Percentiles rank a stretch among this genome's conserved stretches.
Evolutionary conservation across 2,888 invertebrate genomes (phyloP).

Genomic region (Tetropium fuscum): DNA sequence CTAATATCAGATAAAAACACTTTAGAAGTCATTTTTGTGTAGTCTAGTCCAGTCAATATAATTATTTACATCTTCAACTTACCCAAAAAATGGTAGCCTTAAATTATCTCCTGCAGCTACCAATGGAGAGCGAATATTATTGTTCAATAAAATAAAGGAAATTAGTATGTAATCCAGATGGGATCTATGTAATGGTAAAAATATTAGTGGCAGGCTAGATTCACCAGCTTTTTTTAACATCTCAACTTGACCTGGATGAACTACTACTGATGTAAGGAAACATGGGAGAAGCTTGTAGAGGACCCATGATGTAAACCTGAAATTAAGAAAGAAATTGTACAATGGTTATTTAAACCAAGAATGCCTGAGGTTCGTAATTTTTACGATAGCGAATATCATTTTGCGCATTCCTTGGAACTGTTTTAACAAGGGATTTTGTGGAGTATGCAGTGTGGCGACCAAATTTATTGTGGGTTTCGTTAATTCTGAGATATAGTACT

Average conservation of each 20-base stretch:
- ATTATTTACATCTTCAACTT: too few relatives aligned
- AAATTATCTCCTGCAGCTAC: slow-evolving; percentile 97
- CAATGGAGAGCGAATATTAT: slow-evolving; percentile 86
- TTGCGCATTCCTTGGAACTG: too few relatives aligned
- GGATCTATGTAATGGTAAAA: slow-evolving; percentile 89
- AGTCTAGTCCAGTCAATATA: too few relatives aligned
- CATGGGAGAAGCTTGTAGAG: slow-evolving; percentile 87
- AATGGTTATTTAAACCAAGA: too few relatives aligned
- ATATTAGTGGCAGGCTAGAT: slow-evolving; percentile 79
- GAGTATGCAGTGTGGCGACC: too few relatives aligned
- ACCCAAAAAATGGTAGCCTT: slow-evolving; percentile 93
- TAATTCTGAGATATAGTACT: too few relatives aligned
- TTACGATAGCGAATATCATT: too few relatives aligned
- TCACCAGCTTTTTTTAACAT: slow-evolving; percentile 79
- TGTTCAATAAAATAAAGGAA: slow-evolving; percentile 88
- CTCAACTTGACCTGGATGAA: slow-evolving; percentile 86
- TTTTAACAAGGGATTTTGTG: too few relatives aligned
- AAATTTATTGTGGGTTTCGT: too few relatives aligned
- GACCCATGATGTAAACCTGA: slow-evolving; percentile 86
- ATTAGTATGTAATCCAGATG: slow-evolving; percentile 97
- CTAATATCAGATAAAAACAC: too few relatives aligned
- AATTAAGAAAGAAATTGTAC: slow-evolving; percentile 47
- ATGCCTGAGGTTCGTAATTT: too few relatives aligned
- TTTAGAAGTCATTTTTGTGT: too few relatives aligned
- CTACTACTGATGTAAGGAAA: slow-evolving; percentile 83